A percentile compares a stretch with the other conserved stretches of the same genome.
Conservation (phyloP, 2,888 invertebrate species). For the Antitype chi region DNA sequence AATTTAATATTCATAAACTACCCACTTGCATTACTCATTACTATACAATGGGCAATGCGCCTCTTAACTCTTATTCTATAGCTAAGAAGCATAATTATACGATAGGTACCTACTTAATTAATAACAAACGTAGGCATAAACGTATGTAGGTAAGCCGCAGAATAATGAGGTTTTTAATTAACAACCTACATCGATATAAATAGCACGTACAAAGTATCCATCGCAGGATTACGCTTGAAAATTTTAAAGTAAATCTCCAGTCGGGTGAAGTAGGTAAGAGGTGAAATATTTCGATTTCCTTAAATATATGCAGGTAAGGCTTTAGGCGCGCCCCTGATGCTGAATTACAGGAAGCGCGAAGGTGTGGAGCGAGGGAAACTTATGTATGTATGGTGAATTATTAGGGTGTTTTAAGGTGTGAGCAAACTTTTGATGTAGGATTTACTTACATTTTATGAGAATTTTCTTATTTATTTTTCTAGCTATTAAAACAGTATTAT, state of each 20-base stretch:
- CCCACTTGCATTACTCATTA: conserved; percentile 25
- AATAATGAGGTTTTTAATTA: conserved; percentile 67
- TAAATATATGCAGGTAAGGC: conserved; percentile 69
- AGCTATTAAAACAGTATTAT: not conserved
- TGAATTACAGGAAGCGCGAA: conserved; percentile 63
- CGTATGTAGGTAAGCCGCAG: conserved; percentile 58
- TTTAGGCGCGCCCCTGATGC: conserved; percentile 62
- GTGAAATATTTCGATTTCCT: conserved; percentile 78
- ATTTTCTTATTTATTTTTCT: conserved; percentile 18
- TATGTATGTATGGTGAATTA: conserved; percentile 47
- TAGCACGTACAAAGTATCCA: conserved; percentile 49
- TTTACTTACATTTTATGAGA: conserved; percentile 17
- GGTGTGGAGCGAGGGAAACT: conserved; percentile 34
- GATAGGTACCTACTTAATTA: conserved; percentile 62
- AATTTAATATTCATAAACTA: conserved; percentile 17
- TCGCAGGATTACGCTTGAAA: conserved; percentile 55
- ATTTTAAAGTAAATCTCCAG: conserved; percentile 67
- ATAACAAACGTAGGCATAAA: conserved; percentile 59
- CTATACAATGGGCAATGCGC: conserved; percentile 45
- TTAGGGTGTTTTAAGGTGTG: conserved; percentile 42
- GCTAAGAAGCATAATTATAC: conserved; percentile 38
- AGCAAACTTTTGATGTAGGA: conserved; percentile 20
- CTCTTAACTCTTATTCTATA: conserved; percentile 13
- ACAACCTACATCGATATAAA: conserved; percentile 57
- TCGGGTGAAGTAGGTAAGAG: conserved; percentile 67